Evolutionary conservation across 2,113 vertebrate genomes (phyloP), one percentile per base, ranked within the genome.

Genomic region (Murina feae): DNA sequence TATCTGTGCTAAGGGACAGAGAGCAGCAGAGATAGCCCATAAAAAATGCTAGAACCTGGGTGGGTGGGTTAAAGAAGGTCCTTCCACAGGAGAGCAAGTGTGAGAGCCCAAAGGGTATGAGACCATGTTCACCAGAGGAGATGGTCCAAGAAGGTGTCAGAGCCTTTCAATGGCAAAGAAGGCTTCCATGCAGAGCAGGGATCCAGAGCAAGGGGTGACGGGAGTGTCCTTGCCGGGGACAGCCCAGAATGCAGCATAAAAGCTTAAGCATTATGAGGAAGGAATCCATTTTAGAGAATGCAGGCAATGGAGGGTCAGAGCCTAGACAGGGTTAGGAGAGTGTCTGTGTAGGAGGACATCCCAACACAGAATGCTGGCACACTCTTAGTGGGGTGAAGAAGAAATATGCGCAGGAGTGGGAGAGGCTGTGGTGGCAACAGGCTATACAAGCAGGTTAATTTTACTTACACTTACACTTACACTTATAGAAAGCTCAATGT

Each of bases 401-500:
- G 9, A 21, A 28, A 63, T 47, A 39, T 4, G 0, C 10, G 1
- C 25, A 84, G n/a, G 51, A 63, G 1, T 44, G 4, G 5, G 1
- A 14, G 6, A 94, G 49, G 74, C 65, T 47, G 5, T 0, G 0
- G 18, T 78, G 8, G 82, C 4, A 17, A 39, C 23, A 84, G 21
- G 9, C 82, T 47, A 49, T 2, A 49, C 9, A 51, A 39, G 63
- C 4, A 2, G 12, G 3, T 42, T 44, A 65, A 51, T n/a, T n/a
- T n/a, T n/a, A n/a, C n/a, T n/a, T n/a, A n/a, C n/a, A n/a, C n/a
- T n/a, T n/a, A n/a, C n/a, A n/a, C n/a, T n/a, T n/a, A n/a, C 28
- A 60, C 0, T 1, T 18, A 89, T 0, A 30, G 18, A 58, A 93
- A 91, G 47, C 18, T 78, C 35, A 49, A 4, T 47, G 21, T n/a